These are phyloP conservation scores for Silurus lanzhouensis DNA, from an alignment of 2,797 vertebrate species.

Conservation along the genomic window DNA sequence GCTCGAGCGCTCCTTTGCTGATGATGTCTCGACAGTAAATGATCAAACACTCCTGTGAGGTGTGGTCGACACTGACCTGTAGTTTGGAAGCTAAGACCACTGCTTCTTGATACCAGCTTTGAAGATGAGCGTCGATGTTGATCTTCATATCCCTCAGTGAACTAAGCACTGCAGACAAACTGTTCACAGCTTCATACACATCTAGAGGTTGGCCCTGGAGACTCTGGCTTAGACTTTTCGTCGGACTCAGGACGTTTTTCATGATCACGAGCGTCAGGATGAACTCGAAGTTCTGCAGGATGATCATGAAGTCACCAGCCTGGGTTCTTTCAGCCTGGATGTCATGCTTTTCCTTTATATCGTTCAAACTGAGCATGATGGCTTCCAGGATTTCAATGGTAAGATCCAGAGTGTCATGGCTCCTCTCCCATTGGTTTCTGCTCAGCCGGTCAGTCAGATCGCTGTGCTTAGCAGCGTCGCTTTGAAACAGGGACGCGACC, in stretches of 20 bases:
- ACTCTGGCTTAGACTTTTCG: slow-evolving; percentile 71
- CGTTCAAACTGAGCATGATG: slow-evolving; percentile 69
- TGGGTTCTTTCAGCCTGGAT: slow-evolving; percentile 60
- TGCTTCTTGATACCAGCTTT: slow-evolving; percentile 77
- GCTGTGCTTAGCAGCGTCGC: slow-evolving; percentile 70
- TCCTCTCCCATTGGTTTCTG: slow-evolving; percentile 74
- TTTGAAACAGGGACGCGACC: slow-evolving; percentile 68
- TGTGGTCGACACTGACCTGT: slow-evolving; percentile 68
- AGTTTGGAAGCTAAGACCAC: slow-evolving; percentile 69
- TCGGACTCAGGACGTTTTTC: slow-evolving; percentile 70
- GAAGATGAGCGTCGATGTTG: slow-evolving; percentile 72
- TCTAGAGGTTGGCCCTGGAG: slow-evolving; percentile 78
- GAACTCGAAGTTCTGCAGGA: slow-evolving; percentile 76
- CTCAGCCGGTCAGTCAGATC: slow-evolving; percentile 74
- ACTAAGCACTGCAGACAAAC: slow-evolving; percentile 66
- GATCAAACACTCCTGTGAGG: slow-evolving; percentile 71
- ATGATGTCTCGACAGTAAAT: slow-evolving; percentile 75
- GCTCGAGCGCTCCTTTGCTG: slow-evolving; percentile 69
- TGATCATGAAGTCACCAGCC: slow-evolving; percentile 65
- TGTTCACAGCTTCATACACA: slow-evolving; percentile 69
- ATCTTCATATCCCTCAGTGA: slow-evolving; percentile 65
- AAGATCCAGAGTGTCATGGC: slow-evolving; percentile 76
- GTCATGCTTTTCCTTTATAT: slow-evolving; percentile 65
- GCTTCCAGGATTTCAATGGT: slow-evolving; percentile 72
- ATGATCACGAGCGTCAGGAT: slow-evolving; percentile 74